Conservation (phyloP, 2,113 vertebrate species). For the Thinocorus orbignyianus region DNA sequence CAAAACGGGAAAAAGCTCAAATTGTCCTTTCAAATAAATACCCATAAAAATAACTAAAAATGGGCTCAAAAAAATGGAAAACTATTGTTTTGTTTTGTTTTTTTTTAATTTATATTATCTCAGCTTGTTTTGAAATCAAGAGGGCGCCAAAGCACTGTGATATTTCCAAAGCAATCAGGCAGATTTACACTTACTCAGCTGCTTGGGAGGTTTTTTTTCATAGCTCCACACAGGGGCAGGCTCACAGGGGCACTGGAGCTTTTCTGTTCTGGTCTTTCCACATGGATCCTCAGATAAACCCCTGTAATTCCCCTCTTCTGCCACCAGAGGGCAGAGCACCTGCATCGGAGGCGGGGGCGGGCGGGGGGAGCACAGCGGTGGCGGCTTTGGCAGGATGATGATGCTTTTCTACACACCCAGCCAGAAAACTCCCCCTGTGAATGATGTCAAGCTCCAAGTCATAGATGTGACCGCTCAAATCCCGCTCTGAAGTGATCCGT, state of each 20-base stretch:
- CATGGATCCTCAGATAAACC: accelerated
- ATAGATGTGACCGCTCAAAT: accelerated
- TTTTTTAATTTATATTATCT: background rate
- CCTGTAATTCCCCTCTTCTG: background rate
- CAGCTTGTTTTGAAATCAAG: background rate
- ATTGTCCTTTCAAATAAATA: background rate
- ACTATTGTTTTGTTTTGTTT: background rate
- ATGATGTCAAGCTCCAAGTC: background rate
- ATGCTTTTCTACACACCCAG: accelerated
- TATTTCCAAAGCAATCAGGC: background rate
- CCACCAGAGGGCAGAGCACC: slow-evolving; percentile 17
- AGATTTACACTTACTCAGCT: accelerated
- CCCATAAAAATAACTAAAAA: background rate
- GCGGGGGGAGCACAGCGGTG: accelerated
- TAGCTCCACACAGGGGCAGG: accelerated
- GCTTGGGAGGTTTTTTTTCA: accelerated
- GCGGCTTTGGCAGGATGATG: background rate
- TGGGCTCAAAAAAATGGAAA: background rate
- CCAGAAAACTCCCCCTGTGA: background rate
- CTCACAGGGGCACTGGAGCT: accelerated
- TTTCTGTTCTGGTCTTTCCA: accelerated
- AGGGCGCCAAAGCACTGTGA: background rate
- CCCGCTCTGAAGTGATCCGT: accelerated
- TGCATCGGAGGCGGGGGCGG: accelerated
- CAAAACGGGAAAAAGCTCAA: background rate